Evolutionary conservation across 2,888 invertebrate genomes (phyloP), one percentile per base, ranked within the genome.

Genomic region (Tenodera sinensis): DNA sequence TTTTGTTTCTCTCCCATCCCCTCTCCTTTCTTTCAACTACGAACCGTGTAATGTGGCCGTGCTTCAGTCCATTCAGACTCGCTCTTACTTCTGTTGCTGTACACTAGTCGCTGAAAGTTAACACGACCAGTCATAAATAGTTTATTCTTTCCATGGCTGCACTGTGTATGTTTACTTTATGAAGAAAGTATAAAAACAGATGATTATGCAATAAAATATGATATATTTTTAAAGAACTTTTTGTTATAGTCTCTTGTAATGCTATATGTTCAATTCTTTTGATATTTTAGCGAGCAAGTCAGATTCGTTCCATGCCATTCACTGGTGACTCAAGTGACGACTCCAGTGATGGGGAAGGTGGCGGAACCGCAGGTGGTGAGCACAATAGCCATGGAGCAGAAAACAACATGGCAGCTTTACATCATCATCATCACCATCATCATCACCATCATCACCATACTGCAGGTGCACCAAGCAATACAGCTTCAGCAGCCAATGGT

Each of bases 241-340:
- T 30, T 30, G 2, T 30, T 30, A 30, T 30, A 42, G 4, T 3
- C 7, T 7, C 7, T 34, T 82, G 82, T 28, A 34, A 27, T 28
- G 20, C n/a, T 28, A n/a, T 0, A 30, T 88, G 9, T 20, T 15
- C 34, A 83, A 93, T 92, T 89, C 25, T 88, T 81, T 89, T 90
- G 84, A 91, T 88, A 90, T 91, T 92, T 3, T 93, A 97, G 96
- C 96, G 98, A 92, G 98, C 98, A 91, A 98, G 98, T 93, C 98
- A 98, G 94, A 99, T 99, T 92, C 95, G 98, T 91, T 98, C 98
- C 84, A 98, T 98, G 96, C 98, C 98, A 14, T 98, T 99, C 93
- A 98, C 97, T 27, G 98, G 98, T 3, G 98, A 99, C 92, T 98
- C 98, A 7, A 98, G 98, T 0, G 98, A 98, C 92, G 98, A 99